Conservation (phyloP, 2,888 invertebrate species). For the Fabriciana adippe region DNA sequence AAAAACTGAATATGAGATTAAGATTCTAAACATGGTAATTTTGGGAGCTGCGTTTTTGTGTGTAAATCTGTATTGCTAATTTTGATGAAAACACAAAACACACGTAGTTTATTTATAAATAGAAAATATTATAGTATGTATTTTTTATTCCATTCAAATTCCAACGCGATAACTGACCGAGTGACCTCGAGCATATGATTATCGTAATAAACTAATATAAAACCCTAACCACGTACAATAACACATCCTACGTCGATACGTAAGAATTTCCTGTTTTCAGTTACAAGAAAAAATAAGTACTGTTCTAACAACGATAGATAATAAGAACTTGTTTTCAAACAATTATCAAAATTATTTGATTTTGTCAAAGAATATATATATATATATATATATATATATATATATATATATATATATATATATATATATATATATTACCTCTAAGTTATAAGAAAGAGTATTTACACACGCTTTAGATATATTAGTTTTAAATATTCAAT, state of each 20-base stretch:
- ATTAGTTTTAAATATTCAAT: no score
- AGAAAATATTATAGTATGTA: neutral
- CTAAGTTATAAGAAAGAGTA: no score
- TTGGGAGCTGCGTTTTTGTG: neutral
- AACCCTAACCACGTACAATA: conserved; percentile 36
- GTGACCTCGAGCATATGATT: conserved; percentile 37
- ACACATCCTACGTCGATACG: conserved; percentile 35
- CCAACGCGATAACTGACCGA: conserved; percentile 3
- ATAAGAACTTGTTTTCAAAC: neutral
- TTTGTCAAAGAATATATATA: neutral
- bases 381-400: no score
- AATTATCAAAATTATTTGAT: neutral
- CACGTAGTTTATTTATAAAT: neutral
- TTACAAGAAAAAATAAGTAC: neutral
- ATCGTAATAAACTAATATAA: conserved; percentile 30
- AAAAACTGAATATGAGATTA: no score
- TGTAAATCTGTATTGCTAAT: neutral
- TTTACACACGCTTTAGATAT: no score
- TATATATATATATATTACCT: no score
- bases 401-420: no score
- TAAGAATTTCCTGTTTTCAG: conserved; percentile 42
- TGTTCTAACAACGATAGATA: neutral
- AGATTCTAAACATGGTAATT: no score
- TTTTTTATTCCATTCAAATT: neutral
- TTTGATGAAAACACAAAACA: no score